These are phyloP conservation scores for Cryptotis parvus DNA, from an alignment of 2,113 vertebrate genomes.

Conservation along the genomic window DNA sequence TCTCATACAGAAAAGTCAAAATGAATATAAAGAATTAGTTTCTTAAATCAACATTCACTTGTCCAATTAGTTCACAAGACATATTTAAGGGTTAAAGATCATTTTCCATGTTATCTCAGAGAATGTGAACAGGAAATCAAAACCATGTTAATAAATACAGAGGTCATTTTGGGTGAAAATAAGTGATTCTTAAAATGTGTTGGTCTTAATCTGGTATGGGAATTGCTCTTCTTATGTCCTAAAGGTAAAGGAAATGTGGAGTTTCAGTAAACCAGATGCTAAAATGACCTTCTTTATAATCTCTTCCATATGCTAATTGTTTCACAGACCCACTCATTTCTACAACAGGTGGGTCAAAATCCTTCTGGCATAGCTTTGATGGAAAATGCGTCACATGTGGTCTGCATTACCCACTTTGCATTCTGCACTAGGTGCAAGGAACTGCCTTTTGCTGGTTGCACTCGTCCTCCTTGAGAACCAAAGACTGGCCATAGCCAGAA, in stretches of 20 bases:
- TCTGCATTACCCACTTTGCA: constrained; percentile 41
- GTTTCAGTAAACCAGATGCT: constrained; percentile 66
- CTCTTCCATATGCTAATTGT: constrained; percentile 69
- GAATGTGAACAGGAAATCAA: constrained; percentile 76
- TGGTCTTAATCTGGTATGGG: constrained; percentile 58
- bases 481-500: neutral
- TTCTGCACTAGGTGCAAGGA: neutral
- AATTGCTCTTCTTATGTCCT: constrained; percentile 54
- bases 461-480: neutral
- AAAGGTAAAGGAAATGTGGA: constrained; percentile 61
- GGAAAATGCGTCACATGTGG: constrained; percentile 57
- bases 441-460: neutral
- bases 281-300: constrained; percentile 67
- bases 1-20: constrained; percentile 15
- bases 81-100: constrained; percentile 62
- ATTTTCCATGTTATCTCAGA: constrained; percentile 55
- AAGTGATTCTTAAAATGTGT: constrained; percentile 60
- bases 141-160: constrained; percentile 69
- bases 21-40: constrained; percentile 31
- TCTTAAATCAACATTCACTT: constrained; percentile 61
- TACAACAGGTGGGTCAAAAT: constrained; percentile 72
- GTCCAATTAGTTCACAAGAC: constrained; percentile 33
- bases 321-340: constrained; percentile 60
- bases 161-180: constrained; percentile 48
- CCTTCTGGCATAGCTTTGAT: constrained; percentile 44